Percentiles rank a stretch among this genome's conserved stretches.
Evolutionary conservation across 2,797 vertebrate genomes (phyloP).

Genomic region (Acanthurus lineatus): DNA sequence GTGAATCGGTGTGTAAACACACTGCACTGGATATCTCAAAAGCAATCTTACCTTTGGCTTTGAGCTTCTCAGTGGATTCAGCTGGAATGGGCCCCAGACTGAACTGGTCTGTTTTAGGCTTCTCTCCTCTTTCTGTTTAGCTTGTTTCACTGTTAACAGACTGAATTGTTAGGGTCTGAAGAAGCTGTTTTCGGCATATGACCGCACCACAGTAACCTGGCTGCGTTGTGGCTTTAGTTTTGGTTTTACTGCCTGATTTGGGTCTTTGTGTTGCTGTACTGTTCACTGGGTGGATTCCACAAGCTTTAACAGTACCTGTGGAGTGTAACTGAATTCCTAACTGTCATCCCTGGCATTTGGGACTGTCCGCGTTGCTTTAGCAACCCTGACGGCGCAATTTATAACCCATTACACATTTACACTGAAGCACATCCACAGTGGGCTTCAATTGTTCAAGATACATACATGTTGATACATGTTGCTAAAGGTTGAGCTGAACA

Average conservation of each 20-base stretch:
- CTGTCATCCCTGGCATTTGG: slow-evolving; percentile 39
- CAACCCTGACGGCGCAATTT: slow-evolving; percentile 60
- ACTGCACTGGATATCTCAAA: slow-evolving; percentile 65
- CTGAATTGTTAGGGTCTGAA: slow-evolving; percentile 61
- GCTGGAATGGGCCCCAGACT: slow-evolving; percentile 49
- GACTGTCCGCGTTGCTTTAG: slow-evolving; percentile 51
- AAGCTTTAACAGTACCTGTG: slow-evolving; percentile 39
- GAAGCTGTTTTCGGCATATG: slow-evolving; percentile 25
- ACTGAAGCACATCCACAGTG: slow-evolving; percentile 48
- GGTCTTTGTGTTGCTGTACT: slow-evolving; percentile 18
- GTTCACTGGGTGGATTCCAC: slow-evolving; percentile 14
- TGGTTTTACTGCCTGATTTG: slow-evolving; percentile 26
- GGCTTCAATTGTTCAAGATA: slow-evolving; percentile 13
- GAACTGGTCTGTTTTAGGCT: slow-evolving; percentile 39
- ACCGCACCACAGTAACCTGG: slow-evolving; percentile 36
- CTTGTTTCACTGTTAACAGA: slow-evolving; percentile 56
- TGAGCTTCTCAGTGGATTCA: slow-evolving; percentile 46
- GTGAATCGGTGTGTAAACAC: slow-evolving; percentile 74
- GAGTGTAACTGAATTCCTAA: slow-evolving; percentile 55
- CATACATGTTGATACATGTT: slow-evolving; percentile 5
- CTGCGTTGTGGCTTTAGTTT: slow-evolving; percentile 29
- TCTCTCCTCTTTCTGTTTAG: slow-evolving; percentile 37
- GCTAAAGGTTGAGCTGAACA: background rate
- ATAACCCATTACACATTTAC: slow-evolving; percentile 58
- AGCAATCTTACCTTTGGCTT: slow-evolving; percentile 58